Evolutionary conservation across 2,797 vertebrate species (phyloP), one percentile per base, ranked within the genome.

Genomic region (Hapalemur alaotrensis): DNA sequence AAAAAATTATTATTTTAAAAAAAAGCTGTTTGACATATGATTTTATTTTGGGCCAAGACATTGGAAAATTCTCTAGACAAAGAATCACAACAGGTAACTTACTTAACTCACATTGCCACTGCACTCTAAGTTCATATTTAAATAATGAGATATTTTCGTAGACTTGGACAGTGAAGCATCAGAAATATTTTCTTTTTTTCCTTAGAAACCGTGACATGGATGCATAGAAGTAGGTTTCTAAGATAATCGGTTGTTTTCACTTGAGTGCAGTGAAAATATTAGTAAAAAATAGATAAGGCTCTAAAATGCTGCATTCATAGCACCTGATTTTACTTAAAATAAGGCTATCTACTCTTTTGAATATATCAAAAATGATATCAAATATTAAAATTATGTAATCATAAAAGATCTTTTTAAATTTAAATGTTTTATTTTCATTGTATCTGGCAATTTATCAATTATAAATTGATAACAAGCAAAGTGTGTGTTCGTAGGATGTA

Each of bases 341-440:
- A n/a, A 50, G 80, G 73, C 28, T 38, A 80, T 25, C 13, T 70
- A 3, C 43, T 81, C 12, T 63, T 85, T 78, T 88, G 35, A 84
- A 48, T 81, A 30, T 38, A 65, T 75, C 43, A 54, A 89, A 90
- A 76, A 11, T 22, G 5, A 35, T 94, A 25, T 85, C 63, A 94
- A 76, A 81, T 83, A 69, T 67, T 93, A 87, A 91, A 87, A 83
- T 76, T 92, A 43, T 75, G 13, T 84, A 52, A 72, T 76, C 25
- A 63, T 38, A 81, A 81, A 96, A 59, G 2, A 15, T 17, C 23
- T 46, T 13, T 46, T 82, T 95, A 73, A 82, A 75, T 46, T 85
- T 4, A 23, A 69, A 87, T 90, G 7, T 9, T 80, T 18, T 43
- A 73, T 78, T 95, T 95, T 30, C 30, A 28, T 80, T 63, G 18